These are phyloP conservation scores for Pegea sp. DNA, from an alignment of 23 tunicate species.

Conservation along the genomic window DNA sequence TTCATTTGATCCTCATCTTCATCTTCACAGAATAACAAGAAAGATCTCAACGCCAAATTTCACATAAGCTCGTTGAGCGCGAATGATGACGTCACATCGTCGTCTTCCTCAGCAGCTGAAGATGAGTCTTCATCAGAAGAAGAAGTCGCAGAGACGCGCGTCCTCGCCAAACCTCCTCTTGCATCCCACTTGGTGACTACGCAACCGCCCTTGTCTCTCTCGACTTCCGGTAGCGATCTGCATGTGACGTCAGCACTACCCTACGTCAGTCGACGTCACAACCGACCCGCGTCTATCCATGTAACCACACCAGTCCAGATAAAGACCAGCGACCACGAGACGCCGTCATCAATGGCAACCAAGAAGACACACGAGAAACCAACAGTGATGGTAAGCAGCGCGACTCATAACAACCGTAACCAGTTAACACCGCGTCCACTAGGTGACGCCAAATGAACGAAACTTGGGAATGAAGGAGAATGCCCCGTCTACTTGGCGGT, in stretches of 20 bases:
- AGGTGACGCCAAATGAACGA: constrained; percentile 25
- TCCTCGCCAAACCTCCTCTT: constrained; percentile 2
- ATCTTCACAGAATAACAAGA: too few relatives aligned
- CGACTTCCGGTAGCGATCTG: constrained; percentile 13
- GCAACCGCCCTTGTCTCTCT: not conserved
- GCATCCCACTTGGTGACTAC: not conserved
- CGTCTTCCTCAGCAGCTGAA: not conserved
- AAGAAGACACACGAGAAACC: not conserved
- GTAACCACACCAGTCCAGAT: constrained; percentile 4
- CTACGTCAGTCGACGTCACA: constrained; percentile 7
- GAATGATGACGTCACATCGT: not conserved
- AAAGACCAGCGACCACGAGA: constrained; percentile 17
- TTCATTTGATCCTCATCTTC: not conserved
- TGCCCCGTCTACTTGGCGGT: constrained; percentile 46
- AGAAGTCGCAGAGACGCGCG: constrained; percentile 5
- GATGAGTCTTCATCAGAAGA: constrained; percentile 1
- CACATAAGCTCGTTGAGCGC: too few relatives aligned
- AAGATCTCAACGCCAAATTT: too few relatives aligned
- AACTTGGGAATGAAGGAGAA: constrained; percentile 35
- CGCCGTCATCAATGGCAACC: constrained; percentile 10
- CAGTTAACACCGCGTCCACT: too few relatives aligned
- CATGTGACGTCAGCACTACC: not conserved
- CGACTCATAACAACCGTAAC: too few relatives aligned
- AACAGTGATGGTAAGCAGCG: not conserved
- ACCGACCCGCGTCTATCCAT: constrained; percentile 58